Evolutionary conservation across 2,113 vertebrate genomes (phyloP).

Genomic region (Sakesphorus luctuosus): DNA sequence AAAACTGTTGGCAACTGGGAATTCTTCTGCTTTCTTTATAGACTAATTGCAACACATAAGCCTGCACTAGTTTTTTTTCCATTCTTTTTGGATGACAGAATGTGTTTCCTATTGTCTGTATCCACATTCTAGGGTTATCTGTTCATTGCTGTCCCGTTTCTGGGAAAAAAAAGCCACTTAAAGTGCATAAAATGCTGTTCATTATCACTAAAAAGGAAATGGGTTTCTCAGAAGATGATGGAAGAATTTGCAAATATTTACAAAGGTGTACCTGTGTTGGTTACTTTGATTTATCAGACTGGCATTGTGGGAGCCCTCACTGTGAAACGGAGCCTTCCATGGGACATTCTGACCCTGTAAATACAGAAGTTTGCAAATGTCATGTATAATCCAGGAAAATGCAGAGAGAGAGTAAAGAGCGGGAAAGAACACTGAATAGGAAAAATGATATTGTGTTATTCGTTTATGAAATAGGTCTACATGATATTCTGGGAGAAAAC

Average conservation of each 20-base stretch:
- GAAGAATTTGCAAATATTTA: background rate
- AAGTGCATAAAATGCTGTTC: background rate
- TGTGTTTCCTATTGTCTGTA: background rate
- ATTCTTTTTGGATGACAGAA: background rate
- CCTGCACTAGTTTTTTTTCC: background rate
- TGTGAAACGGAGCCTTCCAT: background rate
- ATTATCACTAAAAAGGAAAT: background rate
- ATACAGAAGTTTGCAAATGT: background rate
- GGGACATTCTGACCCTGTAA: background rate
- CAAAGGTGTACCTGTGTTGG: background rate
- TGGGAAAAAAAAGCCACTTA: background rate
- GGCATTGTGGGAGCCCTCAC: background rate
- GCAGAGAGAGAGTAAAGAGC: background rate
- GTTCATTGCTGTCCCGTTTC: background rate
- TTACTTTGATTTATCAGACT: background rate
- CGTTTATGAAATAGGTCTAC: background rate
- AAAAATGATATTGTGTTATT: background rate
- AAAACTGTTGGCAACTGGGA: background rate
- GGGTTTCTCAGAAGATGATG: background rate
- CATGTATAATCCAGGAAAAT: background rate
- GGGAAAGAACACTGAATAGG: background rate
- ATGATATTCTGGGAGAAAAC: background rate
- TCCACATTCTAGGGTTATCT: background rate
- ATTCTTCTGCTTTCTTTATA: background rate
- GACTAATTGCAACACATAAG: background rate